Percentiles rank a stretch among this genome's conserved stretches.
These are phyloP conservation scores for Rattus norvegicus DNA, from an alignment of 2,113 vertebrate genomes.

Conservation along the genomic window GRCr8 NC_086020.1:104664501-104665000, in stretches of 20 bases:
- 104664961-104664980: not conserved
- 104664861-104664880: constrained; percentile 33
- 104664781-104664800: not conserved
- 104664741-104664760: constrained; percentile 6
- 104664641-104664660: not conserved
- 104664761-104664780: not conserved
- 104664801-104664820: not conserved
- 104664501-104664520: not conserved
- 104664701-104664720: not conserved
- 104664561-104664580: not conserved
- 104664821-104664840: constrained; percentile 7
- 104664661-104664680: constrained; percentile 2
- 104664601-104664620: not conserved
- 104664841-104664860: constrained; percentile 40
- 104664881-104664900: constrained; percentile 28
- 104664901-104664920: constrained; percentile 30
- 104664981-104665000: not conserved
- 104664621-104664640: not conserved
- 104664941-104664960: constrained; percentile 35
- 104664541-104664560: not conserved
- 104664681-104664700: constrained; percentile 27
- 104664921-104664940: constrained; percentile 51
- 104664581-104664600: not conserved
- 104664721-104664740: constrained; percentile 20
- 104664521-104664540: too few relatives aligned